Conservation (phyloP, 1,140 invertebrate genomes). For the Zelostemma sp. region DNA sequence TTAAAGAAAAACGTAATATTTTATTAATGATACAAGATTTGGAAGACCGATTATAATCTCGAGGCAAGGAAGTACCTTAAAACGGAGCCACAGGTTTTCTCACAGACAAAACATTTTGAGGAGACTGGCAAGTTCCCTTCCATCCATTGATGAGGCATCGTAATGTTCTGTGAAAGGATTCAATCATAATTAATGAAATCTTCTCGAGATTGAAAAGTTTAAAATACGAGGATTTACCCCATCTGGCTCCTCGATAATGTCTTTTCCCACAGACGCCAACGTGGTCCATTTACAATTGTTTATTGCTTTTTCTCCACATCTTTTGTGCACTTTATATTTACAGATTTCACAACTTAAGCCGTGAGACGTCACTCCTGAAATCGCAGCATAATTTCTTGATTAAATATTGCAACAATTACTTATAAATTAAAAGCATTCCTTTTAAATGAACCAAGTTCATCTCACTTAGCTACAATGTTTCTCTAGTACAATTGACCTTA, state of each 20-base stretch:
- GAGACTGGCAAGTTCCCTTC: slow-evolving; percentile 97
- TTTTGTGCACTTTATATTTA: slow-evolving; percentile 96
- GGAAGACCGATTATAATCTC: background rate
- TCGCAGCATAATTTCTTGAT: too few relatives aligned
- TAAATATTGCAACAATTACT: too few relatives aligned
- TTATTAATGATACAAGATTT: background rate
- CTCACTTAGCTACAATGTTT: too few relatives aligned
- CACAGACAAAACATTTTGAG: slow-evolving; percentile 93
- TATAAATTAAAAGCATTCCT: too few relatives aligned
- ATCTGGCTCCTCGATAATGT: slow-evolving; percentile 93
- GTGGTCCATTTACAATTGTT: slow-evolving; percentile 98
- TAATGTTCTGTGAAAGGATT: slow-evolving; percentile 77
- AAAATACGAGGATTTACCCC: slow-evolving; percentile 74
- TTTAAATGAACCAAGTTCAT: too few relatives aligned
- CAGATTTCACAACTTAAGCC: slow-evolving; percentile 96
- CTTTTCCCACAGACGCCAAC: slow-evolving; percentile 90
- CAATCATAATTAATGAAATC: slow-evolving; percentile 18
- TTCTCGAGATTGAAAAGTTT: slow-evolving; percentile 17
- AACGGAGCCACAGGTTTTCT: slow-evolving; percentile 96
- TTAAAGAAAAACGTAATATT: background rate
- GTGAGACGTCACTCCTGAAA: slow-evolving; percentile 88
- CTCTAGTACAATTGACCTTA: too few relatives aligned
- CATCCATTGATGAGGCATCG: slow-evolving; percentile 98
- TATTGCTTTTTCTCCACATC: slow-evolving; percentile 90
- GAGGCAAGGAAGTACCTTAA: slow-evolving; percentile 74